Conservation (phyloP, 2,113 vertebrate genomes). For the Chloebia gouldiae region DNA sequence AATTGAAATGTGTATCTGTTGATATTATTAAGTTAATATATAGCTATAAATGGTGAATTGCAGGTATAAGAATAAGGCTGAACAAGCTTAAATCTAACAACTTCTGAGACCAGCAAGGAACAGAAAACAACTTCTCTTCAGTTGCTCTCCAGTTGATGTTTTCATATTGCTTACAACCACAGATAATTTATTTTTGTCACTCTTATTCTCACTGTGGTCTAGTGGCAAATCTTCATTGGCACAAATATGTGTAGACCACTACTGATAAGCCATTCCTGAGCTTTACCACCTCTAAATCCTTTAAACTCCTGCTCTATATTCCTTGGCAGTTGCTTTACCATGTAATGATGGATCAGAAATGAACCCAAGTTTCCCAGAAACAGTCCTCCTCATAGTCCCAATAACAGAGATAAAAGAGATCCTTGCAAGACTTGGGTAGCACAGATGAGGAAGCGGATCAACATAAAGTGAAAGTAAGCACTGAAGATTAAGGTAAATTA, state of each 20-base stretch:
- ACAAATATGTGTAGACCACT: not conserved
- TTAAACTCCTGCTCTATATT: not conserved
- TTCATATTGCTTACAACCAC: not conserved
- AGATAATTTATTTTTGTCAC: not conserved
- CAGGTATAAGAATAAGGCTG: not conserved
- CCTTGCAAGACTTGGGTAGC: not conserved
- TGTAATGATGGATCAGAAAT: not conserved
- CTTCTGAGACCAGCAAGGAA: not conserved
- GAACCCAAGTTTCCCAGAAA: not conserved
- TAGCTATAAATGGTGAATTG: not conserved
- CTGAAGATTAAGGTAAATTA: not conserved
- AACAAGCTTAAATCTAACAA: not conserved
- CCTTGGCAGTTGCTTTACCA: not conserved
- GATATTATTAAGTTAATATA: not conserved
- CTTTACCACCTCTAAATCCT: not conserved
- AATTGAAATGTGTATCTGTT: not conserved
- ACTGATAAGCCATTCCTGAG: not conserved
- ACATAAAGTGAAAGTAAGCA: not conserved
- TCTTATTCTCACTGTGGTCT: not conserved
- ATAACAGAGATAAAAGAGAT: not conserved
- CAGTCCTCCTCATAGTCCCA: not conserved
- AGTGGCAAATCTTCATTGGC: not conserved
- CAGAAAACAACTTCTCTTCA: not conserved
- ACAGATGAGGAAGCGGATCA: not conserved
- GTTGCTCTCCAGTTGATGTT: not conserved